phyloP scores from a whole-genome alignment of 2,113 vertebrate genomes.

The Charadrius vociferus region DNA sequence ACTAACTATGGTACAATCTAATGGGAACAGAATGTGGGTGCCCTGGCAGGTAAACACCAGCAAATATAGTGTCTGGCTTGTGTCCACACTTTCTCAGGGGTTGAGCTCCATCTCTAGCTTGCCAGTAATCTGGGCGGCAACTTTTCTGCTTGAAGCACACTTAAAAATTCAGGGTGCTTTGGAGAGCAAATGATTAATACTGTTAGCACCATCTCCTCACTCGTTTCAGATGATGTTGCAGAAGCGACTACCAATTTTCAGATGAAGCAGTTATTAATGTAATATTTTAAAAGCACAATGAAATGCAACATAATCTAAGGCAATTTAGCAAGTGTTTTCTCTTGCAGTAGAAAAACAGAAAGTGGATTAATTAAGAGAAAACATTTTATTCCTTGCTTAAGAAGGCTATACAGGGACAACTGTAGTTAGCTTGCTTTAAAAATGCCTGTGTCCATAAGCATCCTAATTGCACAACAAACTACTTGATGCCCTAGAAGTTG shows the following conservation, averaged over 20 bases:
- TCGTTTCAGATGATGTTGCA: neutral
- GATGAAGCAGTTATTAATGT: neutral
- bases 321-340: neutral
- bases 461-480: neutral
- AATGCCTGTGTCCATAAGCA: neutral
- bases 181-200: neutral
- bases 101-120: neutral
- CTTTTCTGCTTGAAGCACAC: neutral
- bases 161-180: neutral
- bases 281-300: neutral
- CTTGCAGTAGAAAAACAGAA: neutral
- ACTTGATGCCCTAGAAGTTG: neutral
- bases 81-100: neutral
- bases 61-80: neutral
- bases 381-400: neutral
- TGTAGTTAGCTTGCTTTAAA: neutral
- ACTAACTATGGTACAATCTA: neutral
- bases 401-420: neutral
- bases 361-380: neutral
- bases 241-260: neutral
- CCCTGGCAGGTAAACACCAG: neutral
- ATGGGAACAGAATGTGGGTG: neutral
- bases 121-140: neutral
- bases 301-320: neutral
- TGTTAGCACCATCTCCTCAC: neutral